phyloP scores from a whole-genome alignment of 2,888 invertebrate genomes.

The Cantharis rufa region DNA sequence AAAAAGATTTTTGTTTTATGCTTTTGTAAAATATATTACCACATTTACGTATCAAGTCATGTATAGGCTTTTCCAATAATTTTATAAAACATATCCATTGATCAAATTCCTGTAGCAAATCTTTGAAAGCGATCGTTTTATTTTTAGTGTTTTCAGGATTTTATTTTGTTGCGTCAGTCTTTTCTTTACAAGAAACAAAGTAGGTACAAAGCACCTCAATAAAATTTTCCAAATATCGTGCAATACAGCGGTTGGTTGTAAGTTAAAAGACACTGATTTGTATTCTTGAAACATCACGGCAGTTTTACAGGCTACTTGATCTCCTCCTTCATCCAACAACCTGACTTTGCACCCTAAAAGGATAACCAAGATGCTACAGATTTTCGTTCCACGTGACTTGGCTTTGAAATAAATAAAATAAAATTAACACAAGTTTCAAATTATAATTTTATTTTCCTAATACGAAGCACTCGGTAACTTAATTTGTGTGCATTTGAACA shows the following conservation, averaged over 20 bases:
- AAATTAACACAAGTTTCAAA: conserved; percentile 7
- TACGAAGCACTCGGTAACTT: background rate
- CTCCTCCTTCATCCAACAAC: conserved; percentile 27
- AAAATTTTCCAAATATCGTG: conserved; percentile 46
- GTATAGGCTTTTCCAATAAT: background rate
- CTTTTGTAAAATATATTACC: background rate
- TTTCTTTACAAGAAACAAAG: conserved; percentile 43
- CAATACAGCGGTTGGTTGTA: conserved; percentile 42
- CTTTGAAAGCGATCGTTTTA: conserved; percentile 2
- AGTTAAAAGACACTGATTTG: conserved; percentile 48
- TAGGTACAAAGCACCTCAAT: conserved; percentile 48
- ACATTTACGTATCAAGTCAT: background rate
- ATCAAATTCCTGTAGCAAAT: conserved; percentile 2
- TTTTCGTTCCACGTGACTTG: conserved; percentile 33
- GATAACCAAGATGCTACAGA: conserved; percentile 18
- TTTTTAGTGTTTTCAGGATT: conserved; percentile 8
- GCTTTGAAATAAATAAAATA: conserved; percentile 13
- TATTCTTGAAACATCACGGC: conserved; percentile 46
- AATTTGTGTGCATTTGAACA: background rate
- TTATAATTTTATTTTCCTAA: background rate
- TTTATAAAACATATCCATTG: conserved; percentile 14
- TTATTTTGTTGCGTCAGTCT: conserved; percentile 24
- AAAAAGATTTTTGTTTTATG: background rate
- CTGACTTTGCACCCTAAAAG: conserved; percentile 32
- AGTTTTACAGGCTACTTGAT: conserved; percentile 52